These are phyloP conservation scores for Anastrepha obliqua DNA, from an alignment of 1,140 invertebrate species.

Conservation along the genomic window DNA sequence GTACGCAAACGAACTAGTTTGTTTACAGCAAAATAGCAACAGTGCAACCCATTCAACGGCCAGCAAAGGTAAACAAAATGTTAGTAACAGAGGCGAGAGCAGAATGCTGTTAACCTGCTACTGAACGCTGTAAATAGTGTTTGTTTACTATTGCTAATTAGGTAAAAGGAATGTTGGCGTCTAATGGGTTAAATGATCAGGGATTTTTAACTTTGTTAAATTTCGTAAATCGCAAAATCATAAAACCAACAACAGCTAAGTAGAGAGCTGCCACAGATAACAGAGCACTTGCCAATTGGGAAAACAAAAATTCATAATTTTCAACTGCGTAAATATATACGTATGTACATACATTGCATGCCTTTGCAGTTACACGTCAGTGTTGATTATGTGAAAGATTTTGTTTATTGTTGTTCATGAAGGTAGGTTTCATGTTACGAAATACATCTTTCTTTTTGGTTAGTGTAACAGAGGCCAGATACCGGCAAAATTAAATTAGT, in stretches of 20 bases:
- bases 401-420: no score
- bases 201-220: not conserved
- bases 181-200: no score
- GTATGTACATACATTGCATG: no score
- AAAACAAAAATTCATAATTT: not conserved
- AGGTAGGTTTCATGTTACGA: no score
- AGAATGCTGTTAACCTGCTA: not conserved
- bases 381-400: no score
- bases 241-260: not conserved
- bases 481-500: no score
- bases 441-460: no score
- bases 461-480: no score
- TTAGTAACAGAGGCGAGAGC: not conserved
- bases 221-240: not conserved
- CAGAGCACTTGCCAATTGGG: not conserved
- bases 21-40: not conserved
- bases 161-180: no score
- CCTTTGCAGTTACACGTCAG: no score
- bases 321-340: not conserved
- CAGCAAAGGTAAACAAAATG: conserved; percentile 11
- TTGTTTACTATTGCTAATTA: no score
- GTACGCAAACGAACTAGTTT: conserved; percentile 4
- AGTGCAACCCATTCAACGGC: not conserved
- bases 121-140: no score
- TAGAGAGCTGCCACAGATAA: not conserved